These are phyloP conservation scores for Microhierax caerulescens DNA, from an alignment of 2,797 vertebrate genomes.

Conservation along the genomic window DNA sequence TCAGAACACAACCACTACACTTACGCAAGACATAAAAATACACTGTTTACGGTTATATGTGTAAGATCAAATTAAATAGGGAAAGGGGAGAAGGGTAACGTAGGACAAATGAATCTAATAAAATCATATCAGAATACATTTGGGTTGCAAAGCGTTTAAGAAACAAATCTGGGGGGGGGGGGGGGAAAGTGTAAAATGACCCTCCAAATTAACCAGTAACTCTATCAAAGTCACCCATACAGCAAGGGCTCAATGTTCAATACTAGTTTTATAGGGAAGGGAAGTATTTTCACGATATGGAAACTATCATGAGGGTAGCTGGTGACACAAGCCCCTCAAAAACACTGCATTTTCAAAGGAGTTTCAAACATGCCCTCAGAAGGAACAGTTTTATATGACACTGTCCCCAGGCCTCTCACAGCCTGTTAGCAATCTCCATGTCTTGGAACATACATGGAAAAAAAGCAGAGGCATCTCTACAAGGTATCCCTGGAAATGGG, in stretches of 20 bases:
- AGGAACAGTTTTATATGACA: neutral
- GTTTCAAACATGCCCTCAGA: neutral
- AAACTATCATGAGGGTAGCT: neutral
- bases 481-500: neutral
- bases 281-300: neutral
- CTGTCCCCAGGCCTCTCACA: neutral
- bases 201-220: neutral
- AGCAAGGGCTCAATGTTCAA: neutral
- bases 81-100: neutral
- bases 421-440: fast-evolving
- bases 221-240: neutral
- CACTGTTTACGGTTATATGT: neutral
- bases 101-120: neutral
- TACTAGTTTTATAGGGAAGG: neutral
- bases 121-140: neutral
- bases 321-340: neutral
- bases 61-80: neutral
- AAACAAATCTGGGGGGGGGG: neutral
- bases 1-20: neutral
- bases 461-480: neutral
- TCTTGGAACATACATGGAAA: neutral
- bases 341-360: neutral
- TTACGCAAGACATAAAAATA: neutral
- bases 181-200: neutral
- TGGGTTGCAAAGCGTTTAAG: neutral